These are phyloP conservation scores for Rhabdophis nuchalis DNA, from an alignment of 2,797 vertebrate genomes.

Conservation along the genomic window DNA sequence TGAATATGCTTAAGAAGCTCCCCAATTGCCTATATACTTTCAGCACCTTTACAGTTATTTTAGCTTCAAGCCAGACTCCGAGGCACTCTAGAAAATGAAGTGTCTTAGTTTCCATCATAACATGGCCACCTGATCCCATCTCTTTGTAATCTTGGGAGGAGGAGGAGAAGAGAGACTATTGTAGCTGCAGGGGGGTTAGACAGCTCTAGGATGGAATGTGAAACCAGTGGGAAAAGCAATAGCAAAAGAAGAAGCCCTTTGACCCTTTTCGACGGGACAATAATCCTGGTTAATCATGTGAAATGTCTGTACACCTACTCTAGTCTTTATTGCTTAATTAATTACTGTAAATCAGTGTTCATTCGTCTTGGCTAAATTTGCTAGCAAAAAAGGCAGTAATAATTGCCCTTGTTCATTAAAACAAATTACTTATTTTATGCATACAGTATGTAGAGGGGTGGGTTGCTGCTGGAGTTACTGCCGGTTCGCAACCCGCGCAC, in stretches of 20 bases:
- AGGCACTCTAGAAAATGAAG: not conserved
- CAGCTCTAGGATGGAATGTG: not conserved
- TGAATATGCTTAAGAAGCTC: not conserved
- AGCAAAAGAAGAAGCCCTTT: not conserved
- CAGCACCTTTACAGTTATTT: not conserved
- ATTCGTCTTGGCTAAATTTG: not conserved
- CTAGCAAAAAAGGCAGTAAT: not conserved
- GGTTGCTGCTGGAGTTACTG: no score
- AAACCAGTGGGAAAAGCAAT: not conserved
- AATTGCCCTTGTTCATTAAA: not conserved
- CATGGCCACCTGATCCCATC: not conserved
- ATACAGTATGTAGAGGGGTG: not conserved
- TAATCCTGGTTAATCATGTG: not conserved
- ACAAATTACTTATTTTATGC: not conserved
- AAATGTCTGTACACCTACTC: not conserved
- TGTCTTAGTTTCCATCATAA: not conserved
- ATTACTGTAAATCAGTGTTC: not conserved
- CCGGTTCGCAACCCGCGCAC: no score
- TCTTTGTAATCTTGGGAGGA: not conserved
- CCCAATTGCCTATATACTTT: not conserved
- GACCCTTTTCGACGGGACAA: not conserved
- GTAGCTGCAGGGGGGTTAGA: not conserved
- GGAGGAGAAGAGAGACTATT: not conserved
- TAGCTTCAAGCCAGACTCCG: not conserved
- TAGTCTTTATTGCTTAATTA: not conserved